Percentiles rank a stretch among this genome's conserved stretches.
phyloP scores from a whole-genome alignment of 2,113 vertebrate genomes.

The Ammodytes dubius region DNA sequence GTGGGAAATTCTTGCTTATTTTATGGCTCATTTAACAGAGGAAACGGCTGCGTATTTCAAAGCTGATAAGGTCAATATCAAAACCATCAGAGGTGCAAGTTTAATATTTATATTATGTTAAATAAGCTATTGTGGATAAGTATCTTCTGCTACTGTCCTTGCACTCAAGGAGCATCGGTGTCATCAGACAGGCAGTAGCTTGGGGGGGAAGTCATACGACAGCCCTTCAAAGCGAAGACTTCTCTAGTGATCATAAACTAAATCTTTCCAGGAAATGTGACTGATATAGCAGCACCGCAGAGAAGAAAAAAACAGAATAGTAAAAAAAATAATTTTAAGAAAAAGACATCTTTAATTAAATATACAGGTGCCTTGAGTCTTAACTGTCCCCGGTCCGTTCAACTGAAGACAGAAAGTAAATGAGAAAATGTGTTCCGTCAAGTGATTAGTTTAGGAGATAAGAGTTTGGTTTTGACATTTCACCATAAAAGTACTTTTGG shows the following conservation, averaged over 20 bases:
- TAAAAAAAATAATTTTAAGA: neutral
- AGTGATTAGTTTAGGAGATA: slow-evolving; percentile 16
- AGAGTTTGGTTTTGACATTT: slow-evolving; percentile 17
- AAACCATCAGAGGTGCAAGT: neutral
- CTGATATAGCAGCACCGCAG: neutral
- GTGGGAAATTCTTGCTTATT: neutral
- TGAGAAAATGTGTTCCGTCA: slow-evolving; percentile 17
- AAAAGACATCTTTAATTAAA: slow-evolving; percentile 26
- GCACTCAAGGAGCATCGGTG: slow-evolving; percentile 22
- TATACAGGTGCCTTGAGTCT: neutral
- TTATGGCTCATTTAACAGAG: neutral
- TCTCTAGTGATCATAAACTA: neutral
- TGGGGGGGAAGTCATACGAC: slow-evolving; percentile 11
- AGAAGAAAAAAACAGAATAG: neutral
- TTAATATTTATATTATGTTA: slow-evolving; percentile 8
- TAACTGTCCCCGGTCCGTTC: neutral
- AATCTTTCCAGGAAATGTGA: neutral
- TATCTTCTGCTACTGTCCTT: neutral
- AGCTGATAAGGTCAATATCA: neutral
- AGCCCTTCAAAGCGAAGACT: neutral
- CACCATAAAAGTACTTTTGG: neutral
- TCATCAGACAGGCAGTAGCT: slow-evolving; percentile 6
- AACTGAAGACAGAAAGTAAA: slow-evolving; percentile 17
- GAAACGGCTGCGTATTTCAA: neutral
- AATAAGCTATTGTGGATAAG: slow-evolving; percentile 1